Base-by-base conservation (phyloP, 37 sponge, comb jelly and placozoan genomes). In the Dysidea cf. avara region DNA sequence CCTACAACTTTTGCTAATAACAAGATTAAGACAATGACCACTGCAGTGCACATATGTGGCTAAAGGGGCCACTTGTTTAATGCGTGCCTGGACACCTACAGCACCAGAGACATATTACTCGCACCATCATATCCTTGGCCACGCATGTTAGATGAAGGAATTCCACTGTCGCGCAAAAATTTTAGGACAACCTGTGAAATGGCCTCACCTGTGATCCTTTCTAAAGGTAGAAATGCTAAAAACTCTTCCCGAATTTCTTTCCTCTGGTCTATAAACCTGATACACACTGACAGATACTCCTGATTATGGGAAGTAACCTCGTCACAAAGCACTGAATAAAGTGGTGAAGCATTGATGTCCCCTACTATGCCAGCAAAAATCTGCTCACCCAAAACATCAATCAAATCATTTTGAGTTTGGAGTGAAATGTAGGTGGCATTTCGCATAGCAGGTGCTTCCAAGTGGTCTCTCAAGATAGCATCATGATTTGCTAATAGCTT, bases 111-210 rank as follows among this genome's bases (percentile, higher is more conserved):
- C 71, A 85, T 85, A 34, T 60, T 30, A 17, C 62, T 50, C 29
- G 77, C 78, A 56, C 85, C 79, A 70, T 85, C 85, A 78, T 85
- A 85, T 26, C 68, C 72, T 64, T 85, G 78, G 5, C 85, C 79
- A 52, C 78, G 39, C 36, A 18, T 32, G 25, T 84, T 82, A 24
- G 31, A 47, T 28, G 39, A 29, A 74, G 74, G 75, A 47, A 82
- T 66, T 14, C 50, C 28, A 40, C 64, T 74, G 31, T 73, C 53
- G 40, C 48, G 31, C 64, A 82, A 55, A 61, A 53, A 73, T 40
- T 65, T 29, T 31, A 82, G 54, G 59, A 73, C 66, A 58, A 43
- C 61, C 26, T 46, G 50, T 33, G 84, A 70, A 56, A 83, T 83
- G 43, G 39, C 59, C 43, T 75, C 74, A 9, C 84, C 84, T 68